Base-by-base conservation (phyloP, 2,888 invertebrate genomes). In the Iphiclides podalirius region DNA sequence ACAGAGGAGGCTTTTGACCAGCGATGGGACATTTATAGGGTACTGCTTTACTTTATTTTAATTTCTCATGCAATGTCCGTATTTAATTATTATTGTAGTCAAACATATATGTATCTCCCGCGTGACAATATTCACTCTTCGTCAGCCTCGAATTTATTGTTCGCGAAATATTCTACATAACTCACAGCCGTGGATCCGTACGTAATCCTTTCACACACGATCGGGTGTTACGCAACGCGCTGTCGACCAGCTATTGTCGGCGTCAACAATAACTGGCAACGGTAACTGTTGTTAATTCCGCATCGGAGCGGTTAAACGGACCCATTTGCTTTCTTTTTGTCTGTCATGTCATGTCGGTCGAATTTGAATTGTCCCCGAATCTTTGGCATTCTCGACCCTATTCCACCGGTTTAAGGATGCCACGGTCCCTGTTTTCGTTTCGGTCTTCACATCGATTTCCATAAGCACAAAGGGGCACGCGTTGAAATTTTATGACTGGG, bases 281-380 rank as follows among this genome's bases (percentile, higher is more conserved):
- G 17, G 50, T 50, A 36, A 45, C 50, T 40, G 40, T 34, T 16
- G 26, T 15, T 34, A 7, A 50, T 73, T 63, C 66, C 57, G 59
- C 67, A 67, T 77, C 79, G 76, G 79, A 75, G 68, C 70, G 61
- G 72, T 74, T 79, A 77, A 75, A 73, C 73, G 82, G 75, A 61
- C 20, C 75, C 82, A 83, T 85, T 85, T 79, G 72, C 70, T 78
- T 73, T 72, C 75, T 72, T 77, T 76, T n/a, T 28, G 28, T 28
- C 28, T 70, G 72, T 74, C 20, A 20, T 20, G n/a, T 20, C 63
- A 11, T 47, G 57, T 48, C 47, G 43, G 31, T 54, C 26, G 52
- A 53, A 56, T 53, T 53, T 51, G 48, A 50, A 46, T 47, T 20
- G 33, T 36, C 39, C 28, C 20, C 37, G 33, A 31, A 39, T 37